phyloP scores from a whole-genome alignment of 2,888 invertebrate genomes.

The Stenoptilia bipunctidactyla region DNA sequence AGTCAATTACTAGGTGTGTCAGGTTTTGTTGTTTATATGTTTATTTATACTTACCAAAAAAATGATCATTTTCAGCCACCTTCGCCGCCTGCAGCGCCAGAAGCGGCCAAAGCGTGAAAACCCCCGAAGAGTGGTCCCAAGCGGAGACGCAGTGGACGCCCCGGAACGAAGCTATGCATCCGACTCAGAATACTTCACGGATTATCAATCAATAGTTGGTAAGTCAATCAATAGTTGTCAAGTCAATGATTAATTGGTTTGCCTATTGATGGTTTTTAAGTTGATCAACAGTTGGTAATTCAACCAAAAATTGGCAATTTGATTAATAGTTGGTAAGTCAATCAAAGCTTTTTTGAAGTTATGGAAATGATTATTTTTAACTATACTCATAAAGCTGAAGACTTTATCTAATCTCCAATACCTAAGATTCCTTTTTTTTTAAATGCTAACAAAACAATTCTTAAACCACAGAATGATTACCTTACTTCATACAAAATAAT shows the following conservation, averaged over 20 bases:
- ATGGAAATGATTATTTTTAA: no score
- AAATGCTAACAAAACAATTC: not conserved
- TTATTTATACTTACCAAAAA: no score
- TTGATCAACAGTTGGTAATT: no score
- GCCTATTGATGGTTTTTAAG: no score
- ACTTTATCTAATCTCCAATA: not conserved
- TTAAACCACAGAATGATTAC: not conserved
- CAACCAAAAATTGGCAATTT: no score
- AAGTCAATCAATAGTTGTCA: constrained; percentile 13
- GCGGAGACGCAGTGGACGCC: constrained; percentile 26
- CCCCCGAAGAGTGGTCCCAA: constrained; percentile 16
- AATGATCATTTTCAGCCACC: constrained; percentile 32
- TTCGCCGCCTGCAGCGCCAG: constrained; percentile 33
- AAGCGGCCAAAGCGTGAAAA: constrained; percentile 24
- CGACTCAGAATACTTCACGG: constrained; percentile 56
- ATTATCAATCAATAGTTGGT: constrained; percentile 56
- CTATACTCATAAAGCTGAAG: no score
- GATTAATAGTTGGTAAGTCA: no score
- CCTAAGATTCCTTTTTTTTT: not conserved
- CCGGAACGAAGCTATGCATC: constrained; percentile 41
- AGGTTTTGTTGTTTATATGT: no score
- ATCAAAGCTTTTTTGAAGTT: no score
- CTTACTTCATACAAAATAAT: not conserved
- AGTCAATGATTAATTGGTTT: no score
- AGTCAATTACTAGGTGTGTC: no score